Evolutionary conservation across 2,113 vertebrate species (phyloP), one percentile per base, ranked within the genome.

Genomic region (Gymnocephalus cernua): DNA sequence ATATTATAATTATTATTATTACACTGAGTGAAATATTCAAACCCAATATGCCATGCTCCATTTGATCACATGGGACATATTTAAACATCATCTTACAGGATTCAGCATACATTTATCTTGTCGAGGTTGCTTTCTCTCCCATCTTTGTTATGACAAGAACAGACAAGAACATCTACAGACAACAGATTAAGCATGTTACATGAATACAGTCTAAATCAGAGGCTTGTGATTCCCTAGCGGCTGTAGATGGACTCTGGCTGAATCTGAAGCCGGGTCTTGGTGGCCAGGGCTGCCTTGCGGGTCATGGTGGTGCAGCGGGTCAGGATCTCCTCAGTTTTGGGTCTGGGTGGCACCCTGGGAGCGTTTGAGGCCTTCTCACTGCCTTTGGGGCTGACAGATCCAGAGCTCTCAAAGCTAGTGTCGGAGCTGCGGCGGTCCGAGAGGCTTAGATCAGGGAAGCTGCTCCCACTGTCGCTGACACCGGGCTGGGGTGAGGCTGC

Each of bases 251-350:
- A 2, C 29, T 83, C 35, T 23, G 76, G 71, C 7, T 89, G 72
- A 35, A 59, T 38, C 54, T 89, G 75, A 25, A 93, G 83, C 3
- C 86, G 80, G 58, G 84, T 56, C 77, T 92, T 85, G 45, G 85
- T 86, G 47, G 86, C 86, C 86, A 94, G 58, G 7, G 94, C 57
- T 0, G 96, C 96, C 7, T 95, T 95, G 44, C 94, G 94, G 0
- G 98, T 99, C 77, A 96, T 16, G 0, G 96, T 96, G 83, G 95
- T 96, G 90, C 98, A 99, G 38, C 88, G 93, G 59, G 87, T 93
- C 54, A 96, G 94, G 87, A 99, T 98, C 90, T 97, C 95, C 0
- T 92, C 94, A 1, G 74, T 41, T 0, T 84, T 92, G 15, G 97
- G 98, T 2, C 96, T 94, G 0, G 71, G 32, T 0, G 97, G 98